phyloP scores from a whole-genome alignment of 2,113 vertebrate species.

The Crotalus viridis region DNA sequence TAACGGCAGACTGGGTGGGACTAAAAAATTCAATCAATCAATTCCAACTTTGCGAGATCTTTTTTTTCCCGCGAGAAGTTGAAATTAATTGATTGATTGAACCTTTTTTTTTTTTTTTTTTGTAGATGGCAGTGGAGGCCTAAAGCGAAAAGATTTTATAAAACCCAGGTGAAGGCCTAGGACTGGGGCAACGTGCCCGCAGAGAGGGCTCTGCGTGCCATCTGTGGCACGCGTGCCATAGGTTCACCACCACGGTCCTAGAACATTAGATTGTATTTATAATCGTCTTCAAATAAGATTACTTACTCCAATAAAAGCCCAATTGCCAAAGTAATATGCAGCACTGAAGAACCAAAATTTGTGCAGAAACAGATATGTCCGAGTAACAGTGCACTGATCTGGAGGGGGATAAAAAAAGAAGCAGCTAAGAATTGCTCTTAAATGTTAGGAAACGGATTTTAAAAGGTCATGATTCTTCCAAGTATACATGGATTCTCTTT shows the following conservation, averaged over 20 bases:
- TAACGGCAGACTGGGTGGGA: too few species aligned
- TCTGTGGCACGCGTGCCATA: too few species aligned
- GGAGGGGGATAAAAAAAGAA: slow-evolving; percentile 56
- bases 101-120: too few species aligned
- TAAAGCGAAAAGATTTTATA: too few species aligned
- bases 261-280: not conserved
- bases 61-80: too few species aligned
- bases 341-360: slow-evolving; percentile 99
- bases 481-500: not conserved
- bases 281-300: not conserved
- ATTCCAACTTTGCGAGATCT: too few species aligned
- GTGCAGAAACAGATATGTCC: slow-evolving; percentile 95
- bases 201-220: too few species aligned
- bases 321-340: slow-evolving; percentile 97
- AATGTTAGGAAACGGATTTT: not conserved
- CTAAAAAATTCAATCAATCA: too few species aligned
- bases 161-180: too few species aligned
- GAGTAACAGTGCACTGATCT: slow-evolving; percentile 94
- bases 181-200: too few species aligned
- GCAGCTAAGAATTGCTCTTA: not conserved
- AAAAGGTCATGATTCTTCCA: not conserved
- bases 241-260: not conserved
- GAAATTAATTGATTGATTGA: too few species aligned
- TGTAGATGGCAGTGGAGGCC: too few species aligned
- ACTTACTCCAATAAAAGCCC: slow-evolving; percentile 96